Conservation (phyloP, 2,888 invertebrate genomes). For the Philaethria dido region DNA sequence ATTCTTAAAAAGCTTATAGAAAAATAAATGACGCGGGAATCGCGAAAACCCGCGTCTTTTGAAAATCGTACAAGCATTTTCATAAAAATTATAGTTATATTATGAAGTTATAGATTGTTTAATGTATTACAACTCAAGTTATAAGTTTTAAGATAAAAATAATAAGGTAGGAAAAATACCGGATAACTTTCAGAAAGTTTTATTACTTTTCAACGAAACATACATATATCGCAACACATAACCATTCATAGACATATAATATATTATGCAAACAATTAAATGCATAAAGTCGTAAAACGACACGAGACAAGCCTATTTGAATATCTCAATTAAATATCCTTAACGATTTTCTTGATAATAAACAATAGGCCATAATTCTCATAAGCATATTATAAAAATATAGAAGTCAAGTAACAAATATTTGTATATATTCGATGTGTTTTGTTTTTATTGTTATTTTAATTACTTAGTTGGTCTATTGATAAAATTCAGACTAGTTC, state of each 20-base stretch:
- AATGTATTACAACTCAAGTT: not conserved
- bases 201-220: conserved; percentile 13
- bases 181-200: not conserved
- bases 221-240: conserved; percentile 15
- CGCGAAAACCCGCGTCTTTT: no score
- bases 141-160: not conserved
- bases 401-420: no score
- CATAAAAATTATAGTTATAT: no score
- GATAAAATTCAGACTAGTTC: not conserved
- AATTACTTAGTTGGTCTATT: not conserved
- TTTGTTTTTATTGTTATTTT: not conserved
- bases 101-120: not conserved
- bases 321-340: not conserved
- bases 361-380: conserved; percentile 3
- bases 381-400: not conserved
- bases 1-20: no score
- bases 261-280: conserved; percentile 18
- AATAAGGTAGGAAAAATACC: not conserved
- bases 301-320: not conserved
- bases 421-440: conserved; percentile 11
- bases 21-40: no score
- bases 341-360: not conserved
- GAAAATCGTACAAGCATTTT: no score
- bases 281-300: conserved; percentile 16
- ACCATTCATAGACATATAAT: conserved; percentile 9